Base-by-base conservation (phyloP, 2,797 vertebrate genomes). In the Poecile montanus region DNA sequence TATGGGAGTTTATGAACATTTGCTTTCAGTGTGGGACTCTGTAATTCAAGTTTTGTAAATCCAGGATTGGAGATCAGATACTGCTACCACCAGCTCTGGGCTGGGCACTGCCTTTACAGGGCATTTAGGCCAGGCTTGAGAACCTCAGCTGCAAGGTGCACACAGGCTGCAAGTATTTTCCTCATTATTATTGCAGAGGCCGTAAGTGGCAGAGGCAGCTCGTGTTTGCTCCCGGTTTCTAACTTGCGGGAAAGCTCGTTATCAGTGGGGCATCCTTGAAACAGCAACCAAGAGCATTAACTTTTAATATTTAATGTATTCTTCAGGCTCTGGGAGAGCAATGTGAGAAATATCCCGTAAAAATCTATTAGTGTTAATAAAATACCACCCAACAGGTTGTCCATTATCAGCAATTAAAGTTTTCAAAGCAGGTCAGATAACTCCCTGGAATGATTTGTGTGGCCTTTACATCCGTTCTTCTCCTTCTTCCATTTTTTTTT, bases 221-320 rank as follows among this genome's bases (percentile, higher is more conserved):
- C 61, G 12, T 90, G 71, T 60, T 93, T 91, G 85, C 94, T 93
- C 62, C 53, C 0, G 36, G 80, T 94, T 85, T 93, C 96, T 92
- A 97, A 95, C 95, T 98, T 98, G 97, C 76, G 95, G 97, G 97
- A 98, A 98, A 95, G 96, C 96, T 97, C 95, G 94, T 96, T 97
- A 95, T 94, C 94, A 57, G 87, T 6, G 57, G 93, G 95, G 90
- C 89, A 96, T 92, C 96, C 97, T 97, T 97, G 96, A 97, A 97
- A 91, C 95, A 93, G 96, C 92, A 94, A 96, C 76, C 95, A 80
- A 96, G 91, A 97, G 95, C 93, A 93, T 93, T 96, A 73, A 96
- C 91, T 97, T 96, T 98, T 95, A 97, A 98, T 97, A 97, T 97
- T 98, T 98, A 97, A 98, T 97, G 97, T 89, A 96, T 96, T 96